A percentile compares a stretch with the other conserved stretches of the same genome.
phyloP scores from a whole-genome alignment of 2,113 vertebrate species.

The Haemorhous mexicanus region DNA sequence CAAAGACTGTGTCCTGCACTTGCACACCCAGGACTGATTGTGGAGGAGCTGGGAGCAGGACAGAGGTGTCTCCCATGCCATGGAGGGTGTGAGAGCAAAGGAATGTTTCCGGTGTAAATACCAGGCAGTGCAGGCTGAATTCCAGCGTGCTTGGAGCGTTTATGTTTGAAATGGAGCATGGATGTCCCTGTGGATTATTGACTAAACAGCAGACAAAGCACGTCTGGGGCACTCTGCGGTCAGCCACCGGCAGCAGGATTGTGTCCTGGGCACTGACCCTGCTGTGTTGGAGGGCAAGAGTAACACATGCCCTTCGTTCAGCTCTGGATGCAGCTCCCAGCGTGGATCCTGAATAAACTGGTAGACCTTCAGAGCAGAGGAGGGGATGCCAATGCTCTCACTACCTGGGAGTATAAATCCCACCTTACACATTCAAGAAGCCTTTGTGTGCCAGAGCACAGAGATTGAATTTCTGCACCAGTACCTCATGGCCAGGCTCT shows the following conservation, averaged over 20 bases:
- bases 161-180: background rate
- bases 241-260: background rate
- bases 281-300: background rate
- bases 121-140: background rate
- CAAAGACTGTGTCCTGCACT: background rate
- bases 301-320: background rate
- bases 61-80: background rate
- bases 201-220: background rate
- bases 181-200: background rate
- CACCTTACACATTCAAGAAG: background rate
- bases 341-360: background rate
- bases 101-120: background rate
- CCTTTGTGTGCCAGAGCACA: background rate
- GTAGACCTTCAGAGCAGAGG: background rate
- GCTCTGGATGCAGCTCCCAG: background rate
- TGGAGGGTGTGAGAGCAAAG: background rate
- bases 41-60: background rate
- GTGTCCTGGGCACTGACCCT: background rate
- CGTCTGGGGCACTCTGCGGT: background rate
- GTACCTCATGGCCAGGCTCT: background rate
- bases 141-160: accelerated
- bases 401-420: background rate
- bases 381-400: background rate
- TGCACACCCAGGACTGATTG: background rate
- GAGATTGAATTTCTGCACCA: background rate